phyloP scores from a whole-genome alignment of 2,888 invertebrate species.

The Archips xylosteana region DNA sequence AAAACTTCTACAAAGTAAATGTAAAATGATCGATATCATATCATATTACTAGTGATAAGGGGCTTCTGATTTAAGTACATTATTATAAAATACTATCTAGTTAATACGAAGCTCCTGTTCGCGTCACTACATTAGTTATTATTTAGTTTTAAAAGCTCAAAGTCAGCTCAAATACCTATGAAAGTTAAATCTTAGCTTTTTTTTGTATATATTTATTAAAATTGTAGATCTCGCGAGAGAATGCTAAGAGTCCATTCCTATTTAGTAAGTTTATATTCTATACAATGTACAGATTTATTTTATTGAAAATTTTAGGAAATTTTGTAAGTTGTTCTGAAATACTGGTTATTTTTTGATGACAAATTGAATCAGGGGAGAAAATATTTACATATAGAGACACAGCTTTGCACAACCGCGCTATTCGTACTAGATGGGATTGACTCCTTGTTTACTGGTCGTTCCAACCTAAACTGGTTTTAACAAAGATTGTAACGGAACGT shows the following conservation, averaged over 20 bases:
- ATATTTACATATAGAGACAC: background rate
- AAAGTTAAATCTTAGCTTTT: conserved; percentile 47
- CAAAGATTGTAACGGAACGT: too few species aligned
- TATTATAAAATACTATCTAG: conserved; percentile 48
- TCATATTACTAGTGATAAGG: conserved; percentile 39
- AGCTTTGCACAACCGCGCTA: background rate
- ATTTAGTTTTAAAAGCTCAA: conserved; percentile 82
- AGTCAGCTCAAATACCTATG: conserved; percentile 78
- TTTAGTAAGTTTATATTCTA: conserved; percentile 51
- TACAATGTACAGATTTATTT: conserved; percentile 62
- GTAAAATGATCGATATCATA: conserved; percentile 39
- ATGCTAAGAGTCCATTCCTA: conserved; percentile 51
- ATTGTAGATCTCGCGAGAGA: conserved; percentile 43
- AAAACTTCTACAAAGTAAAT: conserved; percentile 10
- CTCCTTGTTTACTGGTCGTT: too few species aligned
- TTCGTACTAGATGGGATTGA: too few species aligned
- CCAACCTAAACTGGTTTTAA: too few species aligned
- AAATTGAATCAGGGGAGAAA: background rate
- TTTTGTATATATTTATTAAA: conserved; percentile 70
- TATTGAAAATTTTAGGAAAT: conserved; percentile 43
- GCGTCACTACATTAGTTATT: conserved; percentile 44
- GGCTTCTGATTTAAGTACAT: conserved; percentile 66
- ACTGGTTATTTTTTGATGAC: conserved; percentile 6
- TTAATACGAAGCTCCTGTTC: conserved; percentile 51
- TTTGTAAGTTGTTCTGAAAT: conserved; percentile 9